A percentile compares a stretch with the other conserved stretches of the same genome.
Evolutionary conservation across 2,888 invertebrate species (phyloP).

Genomic region (Melanostoma scalare): DNA sequence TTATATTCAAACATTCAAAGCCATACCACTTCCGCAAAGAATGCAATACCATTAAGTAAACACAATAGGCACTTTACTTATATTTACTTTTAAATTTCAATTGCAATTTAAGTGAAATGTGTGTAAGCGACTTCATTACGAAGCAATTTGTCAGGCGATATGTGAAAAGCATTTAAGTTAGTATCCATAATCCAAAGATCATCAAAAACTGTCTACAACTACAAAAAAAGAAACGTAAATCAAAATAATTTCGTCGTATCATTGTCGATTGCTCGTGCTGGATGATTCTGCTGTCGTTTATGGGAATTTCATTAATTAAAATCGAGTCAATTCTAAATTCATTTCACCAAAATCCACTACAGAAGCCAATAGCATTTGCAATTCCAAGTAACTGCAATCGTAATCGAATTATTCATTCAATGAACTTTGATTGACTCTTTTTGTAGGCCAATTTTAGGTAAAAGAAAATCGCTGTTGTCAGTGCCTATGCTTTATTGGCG

Average conservation of each 20-base stretch:
- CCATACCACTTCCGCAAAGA: slow-evolving; percentile 34
- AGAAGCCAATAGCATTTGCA: slow-evolving; percentile 18
- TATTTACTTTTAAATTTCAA: slow-evolving; percentile 28
- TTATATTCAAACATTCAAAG: slow-evolving; percentile 13
- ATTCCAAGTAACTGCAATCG: slow-evolving; percentile 32
- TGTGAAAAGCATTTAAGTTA: neutral
- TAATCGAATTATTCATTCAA: slow-evolving; percentile 32
- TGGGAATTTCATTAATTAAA: slow-evolving; percentile 8
- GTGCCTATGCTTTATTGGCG: neutral
- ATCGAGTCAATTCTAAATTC: neutral
- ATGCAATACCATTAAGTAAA: slow-evolving; percentile 36
- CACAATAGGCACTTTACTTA: slow-evolving; percentile 7
- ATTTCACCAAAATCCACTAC: slow-evolving; percentile 4
- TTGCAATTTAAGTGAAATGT: slow-evolving; percentile 23
- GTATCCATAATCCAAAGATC: neutral
- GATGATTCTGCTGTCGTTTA: neutral
- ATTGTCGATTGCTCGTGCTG: neutral
- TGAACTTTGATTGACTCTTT: slow-evolving; percentile 79
- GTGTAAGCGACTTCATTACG: slow-evolving; percentile 27
- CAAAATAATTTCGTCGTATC: neutral
- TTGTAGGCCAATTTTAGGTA: slow-evolving; percentile 76
- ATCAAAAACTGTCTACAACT: neutral
- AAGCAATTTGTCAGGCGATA: slow-evolving; percentile 37
- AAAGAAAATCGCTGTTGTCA: slow-evolving; percentile 1
- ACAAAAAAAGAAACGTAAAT: neutral